These are phyloP conservation scores for Physella acuta DNA, from an alignment of 1,140 invertebrate genomes.

Conservation along the genomic window DNA sequence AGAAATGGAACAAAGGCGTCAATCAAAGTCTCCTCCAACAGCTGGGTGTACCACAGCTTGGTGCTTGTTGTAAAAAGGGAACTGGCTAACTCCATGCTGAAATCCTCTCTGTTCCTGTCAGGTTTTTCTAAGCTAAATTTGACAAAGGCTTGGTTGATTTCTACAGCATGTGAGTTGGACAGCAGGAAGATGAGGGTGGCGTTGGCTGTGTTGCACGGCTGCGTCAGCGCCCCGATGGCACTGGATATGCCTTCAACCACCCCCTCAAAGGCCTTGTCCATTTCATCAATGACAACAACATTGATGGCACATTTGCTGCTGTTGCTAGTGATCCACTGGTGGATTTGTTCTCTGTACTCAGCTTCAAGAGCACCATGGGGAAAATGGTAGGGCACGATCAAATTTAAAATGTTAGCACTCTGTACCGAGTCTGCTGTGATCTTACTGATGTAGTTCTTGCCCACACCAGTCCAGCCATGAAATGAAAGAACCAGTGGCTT, in stretches of 20 bases:
- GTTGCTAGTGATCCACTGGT: conserved; percentile 40
- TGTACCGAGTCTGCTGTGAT: conserved; percentile 42
- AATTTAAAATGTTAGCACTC: conserved; percentile 29
- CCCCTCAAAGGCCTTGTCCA: conserved; percentile 45
- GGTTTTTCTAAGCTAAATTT: conserved; percentile 27
- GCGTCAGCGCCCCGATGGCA: conserved; percentile 34
- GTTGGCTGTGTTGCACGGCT: conserved; percentile 23
- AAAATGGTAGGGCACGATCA: conserved; percentile 46
- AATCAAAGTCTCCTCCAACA: conserved; percentile 82
- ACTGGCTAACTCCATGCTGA: conserved; percentile 33
- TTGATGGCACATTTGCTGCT: conserved; percentile 42
- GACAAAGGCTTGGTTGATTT: conserved; percentile 45
- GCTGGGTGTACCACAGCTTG: conserved; percentile 56
- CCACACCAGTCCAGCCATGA: conserved; percentile 55
- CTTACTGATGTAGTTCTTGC: conserved; percentile 50
- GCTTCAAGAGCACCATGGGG: conserved; percentile 32
- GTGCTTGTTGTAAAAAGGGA: conserved; percentile 27
- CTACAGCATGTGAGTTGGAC: conserved; percentile 43
- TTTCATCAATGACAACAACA: conserved; percentile 53
- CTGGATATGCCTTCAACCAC: conserved; percentile 36
- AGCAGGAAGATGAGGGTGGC: conserved; percentile 43
- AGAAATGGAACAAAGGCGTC: conserved; percentile 92
- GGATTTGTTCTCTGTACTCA: conserved; percentile 32
- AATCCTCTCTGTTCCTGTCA: conserved; percentile 28
- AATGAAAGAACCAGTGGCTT: conserved; percentile 47